Conservation (phyloP, 2,113 vertebrate species). For the Mola mola region DNA sequence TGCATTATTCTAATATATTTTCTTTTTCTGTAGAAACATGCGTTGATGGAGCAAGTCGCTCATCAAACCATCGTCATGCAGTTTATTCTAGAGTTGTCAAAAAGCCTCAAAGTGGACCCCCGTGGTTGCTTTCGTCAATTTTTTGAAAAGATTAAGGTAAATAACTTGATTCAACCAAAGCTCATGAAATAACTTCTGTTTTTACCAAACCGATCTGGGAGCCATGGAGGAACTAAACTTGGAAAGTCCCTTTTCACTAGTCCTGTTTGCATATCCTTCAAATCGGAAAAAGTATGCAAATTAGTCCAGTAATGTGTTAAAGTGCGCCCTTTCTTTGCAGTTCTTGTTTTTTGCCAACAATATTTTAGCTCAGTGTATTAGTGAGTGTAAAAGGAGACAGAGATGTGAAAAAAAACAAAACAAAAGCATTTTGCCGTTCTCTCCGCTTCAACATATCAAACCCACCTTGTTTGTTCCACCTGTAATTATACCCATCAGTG, state of each 20-base stretch:
- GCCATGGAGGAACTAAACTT: background rate
- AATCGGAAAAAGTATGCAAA: background rate
- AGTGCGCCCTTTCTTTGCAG: too few relatives aligned
- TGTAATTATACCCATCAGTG: background rate
- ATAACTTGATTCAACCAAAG: too few relatives aligned
- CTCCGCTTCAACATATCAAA: too few relatives aligned
- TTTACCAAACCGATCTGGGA: too few relatives aligned
- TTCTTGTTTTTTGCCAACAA: too few relatives aligned
- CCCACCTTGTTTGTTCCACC: background rate
- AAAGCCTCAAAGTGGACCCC: constrained; percentile 93
- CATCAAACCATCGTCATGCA: constrained; percentile 98
- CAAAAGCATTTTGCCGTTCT: background rate
- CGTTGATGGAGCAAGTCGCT: constrained; percentile 94
- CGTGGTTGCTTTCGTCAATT: constrained; percentile 94
- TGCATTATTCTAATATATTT: background rate
- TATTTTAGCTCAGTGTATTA: too few relatives aligned
- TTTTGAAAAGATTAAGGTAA: constrained; percentile 92
- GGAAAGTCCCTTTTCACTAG: too few relatives aligned
- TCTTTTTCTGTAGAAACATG: constrained; percentile 84
- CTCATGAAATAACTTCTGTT: too few relatives aligned
- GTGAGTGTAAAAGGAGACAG: too few relatives aligned
- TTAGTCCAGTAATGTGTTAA: background rate
- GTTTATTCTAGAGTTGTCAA: constrained; percentile 94
- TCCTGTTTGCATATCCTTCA: background rate
- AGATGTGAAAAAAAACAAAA: too few relatives aligned